These are phyloP conservation scores for Mormyrus lacerda DNA, from an alignment of 2,113 vertebrate genomes.

Conservation along the genomic window DNA sequence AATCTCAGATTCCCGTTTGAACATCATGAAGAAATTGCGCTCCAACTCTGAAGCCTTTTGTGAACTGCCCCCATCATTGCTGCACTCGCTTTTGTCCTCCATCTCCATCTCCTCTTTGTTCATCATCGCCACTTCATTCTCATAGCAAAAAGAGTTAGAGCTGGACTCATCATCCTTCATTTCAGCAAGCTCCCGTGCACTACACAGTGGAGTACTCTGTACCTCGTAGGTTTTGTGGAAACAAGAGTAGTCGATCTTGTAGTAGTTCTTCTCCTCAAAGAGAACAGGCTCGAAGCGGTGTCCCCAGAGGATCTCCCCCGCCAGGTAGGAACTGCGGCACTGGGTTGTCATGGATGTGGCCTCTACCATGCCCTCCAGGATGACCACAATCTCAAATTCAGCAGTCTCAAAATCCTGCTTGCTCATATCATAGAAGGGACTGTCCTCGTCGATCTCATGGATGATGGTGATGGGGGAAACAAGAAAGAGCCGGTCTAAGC, in stretches of 20 bases:
- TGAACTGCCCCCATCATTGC: conserved; percentile 48
- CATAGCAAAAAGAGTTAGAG: conserved; percentile 92
- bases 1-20: conserved; percentile 87
- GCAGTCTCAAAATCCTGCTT: conserved; percentile 84
- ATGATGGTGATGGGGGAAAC: conserved; percentile 91
- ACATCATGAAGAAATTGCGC: conserved; percentile 69
- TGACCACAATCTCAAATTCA: conserved; percentile 93
- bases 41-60: conserved; percentile 67
- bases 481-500: conserved; percentile 89
- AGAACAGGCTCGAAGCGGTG: conserved; percentile 92
- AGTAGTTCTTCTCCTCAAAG: conserved; percentile 91
- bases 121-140: conserved; percentile 92
- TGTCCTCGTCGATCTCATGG: conserved; percentile 91
- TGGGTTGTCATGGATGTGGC: conserved; percentile 96
- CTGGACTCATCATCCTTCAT: conserved; percentile 76
- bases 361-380: conserved; percentile 95
- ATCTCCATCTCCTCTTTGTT: conserved; percentile 81
- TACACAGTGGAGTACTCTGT: conserved; percentile 84
- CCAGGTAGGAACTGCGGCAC: conserved; percentile 92
- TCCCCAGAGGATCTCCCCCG: conserved; percentile 90
- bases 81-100: conserved; percentile 66
- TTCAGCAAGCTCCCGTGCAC: conserved; percentile 86
- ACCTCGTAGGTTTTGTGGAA: conserved; percentile 94
- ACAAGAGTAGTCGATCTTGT: conserved; percentile 91
- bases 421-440: conserved; percentile 85